A percentile compares a stretch with the other conserved stretches of the same genome.
Conservation (phyloP, 2,888 invertebrate species). For the Drosophila fungiperda region DNA sequence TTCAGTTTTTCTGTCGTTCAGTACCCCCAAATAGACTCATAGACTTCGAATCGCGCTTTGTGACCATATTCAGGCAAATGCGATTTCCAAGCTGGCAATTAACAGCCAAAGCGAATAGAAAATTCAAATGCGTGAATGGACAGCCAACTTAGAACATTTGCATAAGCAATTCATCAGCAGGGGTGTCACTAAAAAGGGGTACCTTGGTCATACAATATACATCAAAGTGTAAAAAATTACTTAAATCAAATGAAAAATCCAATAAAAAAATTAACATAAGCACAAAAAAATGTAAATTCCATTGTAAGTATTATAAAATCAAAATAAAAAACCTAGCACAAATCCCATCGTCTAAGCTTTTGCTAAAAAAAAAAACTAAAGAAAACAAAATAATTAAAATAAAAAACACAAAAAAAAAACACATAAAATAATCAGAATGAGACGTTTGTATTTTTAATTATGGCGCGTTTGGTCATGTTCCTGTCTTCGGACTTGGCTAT, state of each 20-base stretch:
- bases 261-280: too few species aligned
- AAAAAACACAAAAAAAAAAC: conserved; percentile 6
- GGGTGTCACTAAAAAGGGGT: conserved; percentile 16
- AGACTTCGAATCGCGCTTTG: conserved; percentile 54
- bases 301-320: neutral
- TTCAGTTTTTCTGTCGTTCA: conserved; percentile 18
- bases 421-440: conserved; percentile 49
- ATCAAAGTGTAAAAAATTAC: neutral
- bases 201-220: neutral
- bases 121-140: conserved; percentile 43
- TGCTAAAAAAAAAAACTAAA: conserved; percentile 35
- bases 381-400: conserved; percentile 2
- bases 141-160: conserved; percentile 65
- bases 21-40: conserved; percentile 37
- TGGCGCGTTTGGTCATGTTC: conserved; percentile 64
- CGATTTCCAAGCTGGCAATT: conserved; percentile 74
- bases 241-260: too few species aligned
- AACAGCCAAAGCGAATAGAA: conserved; percentile 66
- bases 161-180: conserved; percentile 59
- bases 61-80: conserved; percentile 75
- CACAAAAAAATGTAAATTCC: neutral
- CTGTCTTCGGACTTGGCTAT: conserved; percentile 58
- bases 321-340: neutral
- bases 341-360: conserved; percentile 15
- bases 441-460: conserved; percentile 76